phyloP scores from a whole-genome alignment of 2,797 vertebrate species.

The Mastacembelus armatus region DNA sequence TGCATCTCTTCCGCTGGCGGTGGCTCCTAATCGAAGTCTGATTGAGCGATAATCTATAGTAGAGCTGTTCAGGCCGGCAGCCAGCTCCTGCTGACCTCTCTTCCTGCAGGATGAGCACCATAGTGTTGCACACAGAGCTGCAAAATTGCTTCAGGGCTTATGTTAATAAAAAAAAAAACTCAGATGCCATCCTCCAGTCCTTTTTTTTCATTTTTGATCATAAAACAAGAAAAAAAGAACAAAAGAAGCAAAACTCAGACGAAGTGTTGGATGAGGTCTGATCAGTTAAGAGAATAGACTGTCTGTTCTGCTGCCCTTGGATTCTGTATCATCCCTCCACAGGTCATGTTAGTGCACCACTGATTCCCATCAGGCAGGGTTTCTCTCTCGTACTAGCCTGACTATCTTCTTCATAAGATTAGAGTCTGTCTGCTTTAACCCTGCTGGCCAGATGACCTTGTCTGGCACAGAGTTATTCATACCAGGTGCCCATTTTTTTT shows the following conservation, averaged over 20 bases:
- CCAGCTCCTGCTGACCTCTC: conserved; percentile 67
- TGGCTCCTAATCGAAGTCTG: conserved; percentile 79
- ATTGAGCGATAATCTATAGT: conserved; percentile 86
- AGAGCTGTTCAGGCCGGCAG: conserved; percentile 63
- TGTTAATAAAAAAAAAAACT: conserved; percentile 15
- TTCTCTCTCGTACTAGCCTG: conserved; percentile 65
- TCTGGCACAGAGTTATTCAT: conserved; percentile 76
- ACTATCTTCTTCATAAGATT: conserved; percentile 76
- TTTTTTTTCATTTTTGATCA: conserved; percentile 33
- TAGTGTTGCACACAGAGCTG: conserved; percentile 38
- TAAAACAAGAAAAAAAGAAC: conserved; percentile 30
- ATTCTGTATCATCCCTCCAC: conserved; percentile 63
- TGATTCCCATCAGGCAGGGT: conserved; percentile 79
- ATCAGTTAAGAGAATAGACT: conserved; percentile 60
- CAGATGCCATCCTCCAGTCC: conserved; percentile 18
- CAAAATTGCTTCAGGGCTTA: conserved; percentile 19
- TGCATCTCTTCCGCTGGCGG: conserved; percentile 56
- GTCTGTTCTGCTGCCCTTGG: conserved; percentile 68
- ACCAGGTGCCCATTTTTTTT: conserved; percentile 65
- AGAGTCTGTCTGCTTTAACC: conserved; percentile 71
- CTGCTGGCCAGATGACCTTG: conserved; percentile 82
- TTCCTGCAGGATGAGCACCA: conserved; percentile 50
- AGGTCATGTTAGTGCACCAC: conserved; percentile 63
- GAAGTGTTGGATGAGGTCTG: conserved; percentile 41
- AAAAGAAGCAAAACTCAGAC: conserved; percentile 36